Conservation (phyloP, 2,113 vertebrate genomes). For the Taxidea taxus region DNA sequence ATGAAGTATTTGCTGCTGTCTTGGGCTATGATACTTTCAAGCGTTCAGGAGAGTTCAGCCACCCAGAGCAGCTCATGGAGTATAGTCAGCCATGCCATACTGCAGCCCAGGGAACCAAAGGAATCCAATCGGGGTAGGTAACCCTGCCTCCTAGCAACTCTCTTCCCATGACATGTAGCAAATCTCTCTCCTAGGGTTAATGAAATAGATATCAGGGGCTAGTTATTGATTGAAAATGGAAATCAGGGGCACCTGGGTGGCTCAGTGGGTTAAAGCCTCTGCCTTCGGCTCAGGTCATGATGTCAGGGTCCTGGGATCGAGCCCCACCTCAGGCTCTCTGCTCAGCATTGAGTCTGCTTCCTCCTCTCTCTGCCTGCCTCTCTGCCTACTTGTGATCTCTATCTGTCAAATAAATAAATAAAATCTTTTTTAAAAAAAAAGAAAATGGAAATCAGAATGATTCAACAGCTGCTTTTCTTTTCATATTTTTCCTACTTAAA, state of each 20-base stretch:
- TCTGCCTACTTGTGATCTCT: too few relatives aligned
- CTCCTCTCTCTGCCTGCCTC: too few relatives aligned
- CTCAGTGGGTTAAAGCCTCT: too few relatives aligned
- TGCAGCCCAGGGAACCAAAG: not conserved
- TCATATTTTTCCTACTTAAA: not conserved
- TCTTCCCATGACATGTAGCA: not conserved
- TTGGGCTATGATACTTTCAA: not conserved
- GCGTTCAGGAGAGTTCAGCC: not conserved
- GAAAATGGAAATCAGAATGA: slow-evolving; percentile 43
- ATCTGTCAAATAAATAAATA: too few relatives aligned
- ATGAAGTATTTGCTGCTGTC: not conserved
- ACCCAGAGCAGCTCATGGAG: not conserved
- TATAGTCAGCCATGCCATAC: not conserved
- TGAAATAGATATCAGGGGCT: not conserved
- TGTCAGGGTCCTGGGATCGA: too few relatives aligned
- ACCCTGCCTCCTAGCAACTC: not conserved
- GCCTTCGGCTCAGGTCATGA: too few relatives aligned
- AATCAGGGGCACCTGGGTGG: too few relatives aligned
- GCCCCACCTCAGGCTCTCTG: too few relatives aligned
- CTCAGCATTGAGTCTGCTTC: too few relatives aligned
- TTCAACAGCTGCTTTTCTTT: not conserved
- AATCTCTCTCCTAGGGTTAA: not conserved
- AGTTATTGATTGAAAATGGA: slow-evolving; percentile 52
- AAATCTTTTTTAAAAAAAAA: too few relatives aligned
- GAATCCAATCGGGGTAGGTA: rapidly evolving